Conservation (phyloP, 2,888 invertebrate species). For the Gandaritis pyraliata region DNA sequence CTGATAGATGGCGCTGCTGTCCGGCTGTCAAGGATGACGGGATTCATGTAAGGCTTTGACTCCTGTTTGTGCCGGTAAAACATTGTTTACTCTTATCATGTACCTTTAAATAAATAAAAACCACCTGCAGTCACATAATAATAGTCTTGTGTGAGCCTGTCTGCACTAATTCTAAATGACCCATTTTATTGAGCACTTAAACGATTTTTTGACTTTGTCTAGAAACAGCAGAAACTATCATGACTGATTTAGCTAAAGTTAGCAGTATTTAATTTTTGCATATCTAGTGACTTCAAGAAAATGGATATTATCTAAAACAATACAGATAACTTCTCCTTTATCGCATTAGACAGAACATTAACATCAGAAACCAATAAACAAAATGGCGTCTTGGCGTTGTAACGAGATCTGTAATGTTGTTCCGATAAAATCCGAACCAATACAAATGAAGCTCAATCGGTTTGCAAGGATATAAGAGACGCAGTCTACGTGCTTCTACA, state of each 20-base stretch:
- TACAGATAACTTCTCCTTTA: constrained; percentile 2
- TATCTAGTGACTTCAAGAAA: too few relatives aligned
- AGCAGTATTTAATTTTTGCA: too few relatives aligned
- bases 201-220: too few relatives aligned
- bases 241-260: too few relatives aligned
- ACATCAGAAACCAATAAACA: constrained; percentile 19
- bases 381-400: constrained; percentile 6
- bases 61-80: not conserved
- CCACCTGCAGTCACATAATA: too few relatives aligned
- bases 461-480: constrained; percentile 21
- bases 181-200: too few relatives aligned
- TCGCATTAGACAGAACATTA: constrained; percentile 15
- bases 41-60: constrained; percentile 8
- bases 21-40: constrained; percentile 2
- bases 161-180: too few relatives aligned
- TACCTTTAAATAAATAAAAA: too few relatives aligned
- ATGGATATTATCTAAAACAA: not conserved
- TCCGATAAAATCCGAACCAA: constrained; percentile 27
- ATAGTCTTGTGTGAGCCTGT: too few relatives aligned
- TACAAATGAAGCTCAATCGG: constrained; percentile 33
- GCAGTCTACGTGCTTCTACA: constrained; percentile 12
- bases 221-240: too few relatives aligned
- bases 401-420: constrained; percentile 27
- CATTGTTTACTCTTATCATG: too few relatives aligned
- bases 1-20: constrained; percentile 16